A percentile compares a stretch with the other conserved stretches of the same genome.
Evolutionary conservation across 2,888 invertebrate species (phyloP).

Genomic region (Branchipolynoe longqiensis): DNA sequence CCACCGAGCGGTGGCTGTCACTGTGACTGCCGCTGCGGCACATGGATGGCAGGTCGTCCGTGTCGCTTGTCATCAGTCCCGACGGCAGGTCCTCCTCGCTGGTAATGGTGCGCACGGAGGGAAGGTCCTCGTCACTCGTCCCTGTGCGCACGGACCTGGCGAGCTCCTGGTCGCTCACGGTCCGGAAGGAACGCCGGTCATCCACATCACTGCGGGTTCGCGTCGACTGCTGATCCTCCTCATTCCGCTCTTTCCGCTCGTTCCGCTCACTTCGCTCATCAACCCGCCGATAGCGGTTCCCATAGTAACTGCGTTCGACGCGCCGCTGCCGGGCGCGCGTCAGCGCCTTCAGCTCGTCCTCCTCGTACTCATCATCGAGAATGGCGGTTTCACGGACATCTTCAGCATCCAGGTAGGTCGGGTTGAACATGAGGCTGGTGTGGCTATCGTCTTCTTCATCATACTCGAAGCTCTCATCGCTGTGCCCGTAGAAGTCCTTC

Average conservation of each 20-base stretch:
- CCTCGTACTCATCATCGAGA: conserved; percentile 41
- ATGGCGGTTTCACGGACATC: conserved; percentile 34
- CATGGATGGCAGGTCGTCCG: neutral
- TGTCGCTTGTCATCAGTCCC: conserved; percentile 37
- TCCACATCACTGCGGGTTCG: conserved; percentile 39
- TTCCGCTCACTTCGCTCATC: neutral
- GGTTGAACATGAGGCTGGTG: conserved; percentile 12
- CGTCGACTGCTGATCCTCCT: conserved; percentile 20
- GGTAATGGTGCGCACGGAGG: conserved; percentile 38
- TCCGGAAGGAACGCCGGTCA: conserved; percentile 11
- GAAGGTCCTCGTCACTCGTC: conserved; percentile 45
- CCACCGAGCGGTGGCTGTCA: conserved; percentile 21
- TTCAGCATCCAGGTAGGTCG: conserved; percentile 16
- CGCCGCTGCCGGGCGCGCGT: conserved; percentile 20
- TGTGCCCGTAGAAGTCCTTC: conserved; percentile 17
- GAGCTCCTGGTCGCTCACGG: conserved; percentile 39
- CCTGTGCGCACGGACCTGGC: conserved; percentile 19
- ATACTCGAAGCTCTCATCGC: conserved; percentile 37
- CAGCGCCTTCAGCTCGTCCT: conserved; percentile 1
- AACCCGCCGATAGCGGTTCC: neutral
- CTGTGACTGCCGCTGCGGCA: conserved; percentile 34
- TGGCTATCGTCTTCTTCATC: conserved; percentile 28
- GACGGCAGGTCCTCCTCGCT: conserved; percentile 52
- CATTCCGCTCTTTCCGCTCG: too few relatives aligned
- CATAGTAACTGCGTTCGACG: conserved; percentile 1